phyloP scores from a whole-genome alignment of 2,113 vertebrate genomes.

The Oreocharis arfaki region DNA sequence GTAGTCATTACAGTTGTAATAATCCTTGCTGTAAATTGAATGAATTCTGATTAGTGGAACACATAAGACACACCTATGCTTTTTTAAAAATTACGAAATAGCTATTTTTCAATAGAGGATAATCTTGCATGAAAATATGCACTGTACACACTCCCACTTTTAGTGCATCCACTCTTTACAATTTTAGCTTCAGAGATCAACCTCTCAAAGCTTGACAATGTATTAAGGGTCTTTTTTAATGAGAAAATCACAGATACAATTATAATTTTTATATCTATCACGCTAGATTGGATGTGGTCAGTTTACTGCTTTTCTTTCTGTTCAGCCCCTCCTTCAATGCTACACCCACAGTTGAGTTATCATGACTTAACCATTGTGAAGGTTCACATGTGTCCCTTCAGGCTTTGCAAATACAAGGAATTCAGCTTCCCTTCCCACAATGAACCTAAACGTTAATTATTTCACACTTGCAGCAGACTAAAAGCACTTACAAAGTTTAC shows the following conservation, averaged over 20 bases:
- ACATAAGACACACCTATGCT: neutral
- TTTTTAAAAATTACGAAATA: neutral
- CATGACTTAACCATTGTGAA: neutral
- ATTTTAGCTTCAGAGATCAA: neutral
- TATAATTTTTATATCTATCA: neutral
- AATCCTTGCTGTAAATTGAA: conserved; percentile 84
- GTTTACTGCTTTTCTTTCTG: neutral
- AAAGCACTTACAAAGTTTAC: neutral
- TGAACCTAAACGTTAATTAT: neutral
- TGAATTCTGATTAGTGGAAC: neutral
- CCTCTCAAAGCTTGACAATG: neutral
- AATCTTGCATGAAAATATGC: neutral
- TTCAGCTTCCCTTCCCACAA: neutral
- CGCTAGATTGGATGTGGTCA: neutral
- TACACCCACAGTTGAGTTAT: neutral
- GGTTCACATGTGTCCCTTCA: neutral
- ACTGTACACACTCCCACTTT: neutral
- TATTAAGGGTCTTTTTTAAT: neutral
- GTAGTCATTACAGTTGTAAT: conserved; percentile 88
- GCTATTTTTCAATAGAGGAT: neutral
- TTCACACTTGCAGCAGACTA: neutral
- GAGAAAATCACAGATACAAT: neutral
- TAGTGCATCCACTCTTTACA: neutral
- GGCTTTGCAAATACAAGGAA: neutral
- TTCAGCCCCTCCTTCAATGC: neutral